Base-by-base conservation (phyloP, 2,888 invertebrate species). In the Epirrhoe alternata region DNA sequence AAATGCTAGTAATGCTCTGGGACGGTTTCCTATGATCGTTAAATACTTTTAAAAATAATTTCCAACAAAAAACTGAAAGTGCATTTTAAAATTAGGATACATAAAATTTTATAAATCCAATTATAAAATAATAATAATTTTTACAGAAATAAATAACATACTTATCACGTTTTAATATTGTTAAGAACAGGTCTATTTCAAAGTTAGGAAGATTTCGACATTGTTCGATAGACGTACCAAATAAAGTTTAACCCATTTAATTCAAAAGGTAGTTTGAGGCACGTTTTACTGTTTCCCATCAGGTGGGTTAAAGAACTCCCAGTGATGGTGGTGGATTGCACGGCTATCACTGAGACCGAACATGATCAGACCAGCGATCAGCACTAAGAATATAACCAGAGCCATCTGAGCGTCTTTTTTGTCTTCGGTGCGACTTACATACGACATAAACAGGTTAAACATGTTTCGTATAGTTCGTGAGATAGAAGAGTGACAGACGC, bases 251-350 rank as follows among this genome's bases (percentile, higher is more conserved):
- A 16, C n/a, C n/a, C n/a, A n/a, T n/a, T n/a, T n/a, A n/a, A 16
- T 47, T 16, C 6, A 47, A 47, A 47, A 47, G 4, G 5, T n/a
- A 1, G 10, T 14, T 31, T 61, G 35, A 38, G n/a, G 30, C 35
- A 54, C 57, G 5, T 30, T 57, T 87, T 78, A 91, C 63, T 88
- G 88, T 57, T 94, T 93, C 47, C 92, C 94, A 69, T 95, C 95
- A 7, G 97, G 97, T 10, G 97, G 97, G 90, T 97, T 97, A 78
- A 97, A 97, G 86, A 96, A 97, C 85, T 97, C 97, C 97, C 97
- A 97, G 77, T 97, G 97, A 84, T 97, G 96, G 77, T 96, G 95
- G 83, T 97, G 97, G 73, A 97, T 94, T 57, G 96, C 95, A 63
- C 96, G 94, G 69, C 95, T 95, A 72, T 95, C 95, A 68, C 96